These are phyloP conservation scores for Notocelia uddmanniana DNA, from an alignment of 2,888 invertebrate genomes.

Conservation along the genomic window DNA sequence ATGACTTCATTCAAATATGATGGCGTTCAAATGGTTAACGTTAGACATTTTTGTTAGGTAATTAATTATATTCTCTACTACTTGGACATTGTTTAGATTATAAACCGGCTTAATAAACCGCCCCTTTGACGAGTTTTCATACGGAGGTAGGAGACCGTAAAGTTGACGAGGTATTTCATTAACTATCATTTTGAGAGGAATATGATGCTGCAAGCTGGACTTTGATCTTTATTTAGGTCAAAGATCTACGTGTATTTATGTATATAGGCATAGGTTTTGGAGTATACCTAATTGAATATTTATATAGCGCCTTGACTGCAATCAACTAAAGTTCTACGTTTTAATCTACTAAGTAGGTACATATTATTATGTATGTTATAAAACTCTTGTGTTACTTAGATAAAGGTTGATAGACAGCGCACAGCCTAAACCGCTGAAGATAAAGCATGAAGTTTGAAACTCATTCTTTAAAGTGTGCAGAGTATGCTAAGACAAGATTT, in stretches of 20 bases:
- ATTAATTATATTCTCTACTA: not conserved
- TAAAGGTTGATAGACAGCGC: too few species aligned
- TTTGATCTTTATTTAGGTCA: conserved; percentile 32
- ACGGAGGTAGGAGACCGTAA: conserved; percentile 16
- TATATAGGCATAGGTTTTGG: not conserved
- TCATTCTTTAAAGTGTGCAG: too few species aligned
- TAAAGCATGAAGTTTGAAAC: too few species aligned
- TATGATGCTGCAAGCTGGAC: conserved; percentile 20
- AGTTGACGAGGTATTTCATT: conserved; percentile 35
- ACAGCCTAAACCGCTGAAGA: too few species aligned
- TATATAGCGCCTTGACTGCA: not conserved
- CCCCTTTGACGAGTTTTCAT: conserved; percentile 26
- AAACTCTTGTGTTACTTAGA: too few species aligned
- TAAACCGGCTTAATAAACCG: conserved; percentile 15
- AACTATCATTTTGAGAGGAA: conserved; percentile 28
- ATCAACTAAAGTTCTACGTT: not conserved
- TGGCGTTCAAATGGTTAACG: too few species aligned
- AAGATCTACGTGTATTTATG: not conserved
- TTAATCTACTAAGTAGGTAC: too few species aligned
- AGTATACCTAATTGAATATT: not conserved
- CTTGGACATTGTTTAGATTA: conserved; percentile 14
- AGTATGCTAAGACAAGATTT: too few species aligned
- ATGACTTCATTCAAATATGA: too few species aligned
- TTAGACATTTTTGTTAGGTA: not conserved
- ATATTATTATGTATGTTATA: too few species aligned